Evolutionary conservation across 2,888 invertebrate species (phyloP).

Genomic region (Leucophenga maculata): DNA sequence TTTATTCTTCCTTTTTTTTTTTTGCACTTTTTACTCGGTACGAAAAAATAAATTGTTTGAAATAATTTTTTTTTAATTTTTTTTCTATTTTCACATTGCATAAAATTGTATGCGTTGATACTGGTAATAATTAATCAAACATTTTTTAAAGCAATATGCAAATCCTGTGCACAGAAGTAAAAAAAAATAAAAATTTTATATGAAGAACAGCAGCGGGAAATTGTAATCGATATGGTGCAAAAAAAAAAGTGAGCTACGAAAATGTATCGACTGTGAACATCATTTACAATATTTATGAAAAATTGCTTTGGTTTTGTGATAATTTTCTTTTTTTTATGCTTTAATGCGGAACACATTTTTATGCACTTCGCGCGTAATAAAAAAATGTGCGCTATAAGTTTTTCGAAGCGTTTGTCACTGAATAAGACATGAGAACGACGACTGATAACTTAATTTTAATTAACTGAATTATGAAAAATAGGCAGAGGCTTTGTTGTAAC

Average conservation of each 20-base stretch:
- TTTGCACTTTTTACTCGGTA: not conserved
- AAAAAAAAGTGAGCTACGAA: not conserved
- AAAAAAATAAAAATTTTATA: not conserved
- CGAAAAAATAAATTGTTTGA: not conserved
- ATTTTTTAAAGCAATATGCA: constrained; percentile 12
- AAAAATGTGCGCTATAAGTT: too few species aligned
- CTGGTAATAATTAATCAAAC: constrained; percentile 26
- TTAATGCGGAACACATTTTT: constrained; percentile 1
- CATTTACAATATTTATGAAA: constrained; percentile 20
- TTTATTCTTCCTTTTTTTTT: not conserved
- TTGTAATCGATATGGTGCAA: not conserved
- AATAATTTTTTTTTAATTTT: not conserved
- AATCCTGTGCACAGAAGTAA: constrained; percentile 2
- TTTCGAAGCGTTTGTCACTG: too few species aligned
- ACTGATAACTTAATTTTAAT: too few species aligned
- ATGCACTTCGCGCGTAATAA: not conserved
- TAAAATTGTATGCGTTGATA: not conserved
- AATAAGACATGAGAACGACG: too few species aligned
- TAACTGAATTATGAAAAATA: too few species aligned
- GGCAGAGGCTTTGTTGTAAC: too few species aligned
- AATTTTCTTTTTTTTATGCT: not conserved
- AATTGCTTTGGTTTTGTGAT: constrained; percentile 10
- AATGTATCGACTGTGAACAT: constrained; percentile 6
- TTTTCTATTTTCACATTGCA: not conserved
- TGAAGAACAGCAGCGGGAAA: not conserved